These are phyloP conservation scores for Agrilus planipennis DNA, from an alignment of 1,140 invertebrate genomes.

Conservation along the genomic window DNA sequence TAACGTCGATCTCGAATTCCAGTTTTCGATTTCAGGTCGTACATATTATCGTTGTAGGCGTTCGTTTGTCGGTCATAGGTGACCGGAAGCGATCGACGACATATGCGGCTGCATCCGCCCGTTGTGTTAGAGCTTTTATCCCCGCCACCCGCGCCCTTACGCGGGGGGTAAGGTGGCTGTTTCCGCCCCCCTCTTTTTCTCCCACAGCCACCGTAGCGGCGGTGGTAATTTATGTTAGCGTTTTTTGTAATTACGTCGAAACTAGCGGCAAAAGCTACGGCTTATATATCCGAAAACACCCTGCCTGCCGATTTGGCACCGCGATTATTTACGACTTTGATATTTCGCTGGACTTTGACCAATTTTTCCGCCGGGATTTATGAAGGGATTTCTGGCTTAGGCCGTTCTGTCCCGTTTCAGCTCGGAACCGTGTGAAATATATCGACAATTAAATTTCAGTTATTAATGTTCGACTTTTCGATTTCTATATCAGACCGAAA, in stretches of 20 bases:
- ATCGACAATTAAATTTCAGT: no score
- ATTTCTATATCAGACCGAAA: no score
- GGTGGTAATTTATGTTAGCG: constrained; percentile 11
- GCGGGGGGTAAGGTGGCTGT: not conserved
- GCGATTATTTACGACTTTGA: constrained; percentile 11
- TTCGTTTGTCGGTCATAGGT: constrained; percentile 16
- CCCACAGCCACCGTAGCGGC: constrained; percentile 1
- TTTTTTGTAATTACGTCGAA: constrained; percentile 14
- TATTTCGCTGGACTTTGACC: constrained; percentile 6
- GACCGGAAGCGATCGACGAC: constrained; percentile 18
- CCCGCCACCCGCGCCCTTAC: constrained; percentile 1
- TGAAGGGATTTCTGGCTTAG: no score
- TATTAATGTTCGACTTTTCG: no score
- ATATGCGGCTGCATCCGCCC: constrained; percentile 21
- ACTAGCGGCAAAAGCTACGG: constrained; percentile 2
- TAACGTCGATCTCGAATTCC: no score
- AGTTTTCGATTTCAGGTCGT: no score
- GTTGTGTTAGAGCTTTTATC: constrained; percentile 10
- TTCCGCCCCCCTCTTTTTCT: not conserved
- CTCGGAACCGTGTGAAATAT: no score
- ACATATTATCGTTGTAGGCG: no score
- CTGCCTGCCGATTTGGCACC: constrained; percentile 12
- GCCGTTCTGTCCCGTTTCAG: no score
- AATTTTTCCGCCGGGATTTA: constrained; percentile 6
- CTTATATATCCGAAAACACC: no score